These are phyloP conservation scores for Guaruba guarouba DNA, from an alignment of 2,113 vertebrate species.

Conservation along the genomic window DNA sequence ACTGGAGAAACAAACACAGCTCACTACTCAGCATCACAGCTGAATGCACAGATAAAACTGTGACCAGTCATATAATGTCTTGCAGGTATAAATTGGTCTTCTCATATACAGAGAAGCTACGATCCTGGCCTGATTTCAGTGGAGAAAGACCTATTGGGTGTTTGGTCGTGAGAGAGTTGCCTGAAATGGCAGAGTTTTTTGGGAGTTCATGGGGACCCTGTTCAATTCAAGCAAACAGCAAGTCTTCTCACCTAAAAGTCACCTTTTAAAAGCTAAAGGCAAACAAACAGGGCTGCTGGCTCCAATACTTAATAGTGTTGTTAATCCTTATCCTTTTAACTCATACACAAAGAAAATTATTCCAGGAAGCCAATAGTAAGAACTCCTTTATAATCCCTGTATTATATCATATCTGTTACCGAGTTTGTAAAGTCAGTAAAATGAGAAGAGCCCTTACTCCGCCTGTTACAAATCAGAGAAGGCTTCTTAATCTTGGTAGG, in stretches of 20 bases:
- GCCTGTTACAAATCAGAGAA: not conserved
- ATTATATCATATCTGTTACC: not conserved
- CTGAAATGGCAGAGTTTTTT: not conserved
- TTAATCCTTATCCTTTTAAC: constrained; percentile 26
- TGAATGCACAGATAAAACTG: not conserved
- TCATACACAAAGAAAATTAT: not conserved
- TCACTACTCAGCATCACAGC: rapidly evolving
- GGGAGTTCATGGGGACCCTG: not conserved
- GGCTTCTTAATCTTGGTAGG: not conserved
- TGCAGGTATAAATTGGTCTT: not conserved
- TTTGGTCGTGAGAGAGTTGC: not conserved
- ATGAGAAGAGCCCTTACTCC: not conserved
- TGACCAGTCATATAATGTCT: rapidly evolving
- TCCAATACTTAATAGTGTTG: not conserved
- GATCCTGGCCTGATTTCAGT: not conserved
- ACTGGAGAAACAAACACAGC: not conserved
- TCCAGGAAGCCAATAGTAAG: not conserved
- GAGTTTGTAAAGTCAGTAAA: not conserved
- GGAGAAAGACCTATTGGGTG: not conserved
- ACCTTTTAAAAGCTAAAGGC: not conserved
- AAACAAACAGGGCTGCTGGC: not conserved
- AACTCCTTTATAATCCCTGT: constrained; percentile 12
- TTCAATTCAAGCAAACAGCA: not conserved
- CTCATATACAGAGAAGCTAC: not conserved
- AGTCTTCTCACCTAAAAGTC: not conserved